Evolutionary conservation across 2,113 vertebrate genomes (phyloP).

Genomic region (Oncorhynchus gorbuscha): DNA sequence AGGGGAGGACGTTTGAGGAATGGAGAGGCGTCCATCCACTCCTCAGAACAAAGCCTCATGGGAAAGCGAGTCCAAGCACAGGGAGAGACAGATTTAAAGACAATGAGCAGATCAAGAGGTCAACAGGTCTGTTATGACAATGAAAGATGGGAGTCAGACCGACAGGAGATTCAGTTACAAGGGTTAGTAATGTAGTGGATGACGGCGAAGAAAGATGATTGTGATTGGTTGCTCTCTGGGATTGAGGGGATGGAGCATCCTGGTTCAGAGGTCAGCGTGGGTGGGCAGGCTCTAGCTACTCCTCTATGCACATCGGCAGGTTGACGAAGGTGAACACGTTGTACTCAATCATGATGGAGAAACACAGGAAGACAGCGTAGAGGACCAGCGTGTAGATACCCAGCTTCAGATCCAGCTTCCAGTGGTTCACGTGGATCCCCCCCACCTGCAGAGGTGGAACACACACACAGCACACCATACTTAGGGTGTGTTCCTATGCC

Average conservation of each 20-base stretch:
- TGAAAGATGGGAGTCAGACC: neutral
- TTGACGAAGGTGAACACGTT: slow-evolving; percentile 99
- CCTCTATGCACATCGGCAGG: slow-evolving; percentile 93
- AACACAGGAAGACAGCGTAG: slow-evolving; percentile 91
- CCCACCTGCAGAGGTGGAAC: slow-evolving; percentile 72
- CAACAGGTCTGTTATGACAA: slow-evolving; percentile 27
- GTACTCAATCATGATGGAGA: slow-evolving; percentile 97
- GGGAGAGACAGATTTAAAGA: neutral
- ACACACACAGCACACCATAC: neutral
- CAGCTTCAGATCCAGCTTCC: slow-evolving; percentile 90
- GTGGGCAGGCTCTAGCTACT: slow-evolving; percentile 57
- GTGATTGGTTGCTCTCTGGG: slow-evolving; percentile 37
- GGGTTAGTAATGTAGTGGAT: slow-evolving; percentile 39
- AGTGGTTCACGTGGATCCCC: slow-evolving; percentile 92
- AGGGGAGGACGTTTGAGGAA: too few species aligned
- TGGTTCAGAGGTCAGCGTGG: neutral
- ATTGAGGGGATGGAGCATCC: slow-evolving; percentile 19
- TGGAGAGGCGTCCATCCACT: too few species aligned
- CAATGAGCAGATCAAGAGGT: neutral
- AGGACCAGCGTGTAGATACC: slow-evolving; percentile 87
- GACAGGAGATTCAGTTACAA: neutral
- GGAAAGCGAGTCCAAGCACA: neutral
- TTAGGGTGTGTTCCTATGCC: too few species aligned
- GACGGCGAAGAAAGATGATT: slow-evolving; percentile 9
- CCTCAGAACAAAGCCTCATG: too few species aligned